Base-by-base conservation (phyloP, 2,113 vertebrate species). In the Caranx ignobilis region DNA sequence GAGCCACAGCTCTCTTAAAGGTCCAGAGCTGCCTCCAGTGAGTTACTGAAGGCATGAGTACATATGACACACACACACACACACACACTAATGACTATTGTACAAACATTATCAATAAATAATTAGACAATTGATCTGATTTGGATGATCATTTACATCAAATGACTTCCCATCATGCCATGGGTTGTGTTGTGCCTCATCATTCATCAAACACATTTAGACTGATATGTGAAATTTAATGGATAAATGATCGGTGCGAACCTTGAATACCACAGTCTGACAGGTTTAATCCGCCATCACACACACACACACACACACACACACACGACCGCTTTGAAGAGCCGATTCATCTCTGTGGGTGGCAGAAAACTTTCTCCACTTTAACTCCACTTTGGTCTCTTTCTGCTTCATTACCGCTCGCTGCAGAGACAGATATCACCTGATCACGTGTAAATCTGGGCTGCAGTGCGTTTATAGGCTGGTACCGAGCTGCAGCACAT, bases 1-100 rank as follows among this genome's bases (percentile, higher is more conserved):
- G 75, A 89, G 65, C 68, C 77, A 26, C n/a, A 35, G 75, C 81
- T 67, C 13, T 81, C 89, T 95, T 95, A 95, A 94, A 94, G 91
- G 68, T 75, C 56, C 80, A 79, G 75, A 5, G 15, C 65, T 2
- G 6, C 47, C 18, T 48, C 41, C 37, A 37, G 11, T 32, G n/a
- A 52, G 16, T 9, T 19, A 12, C 26, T 26, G 26, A 26, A 26
- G 26, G 7, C 11, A 37, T 37, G 35, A 26, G 26, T 37, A 37
- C 35, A 37, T 4, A 37, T 4, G 35, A 37, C n/a, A 37, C 35
- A 37, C 35, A 37, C 7, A 37, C 4, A 37, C 7, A 7, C 4
- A 37, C 7, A 7, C 35, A 37, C 4, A 7, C 4, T 37, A 37
- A 3, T 7, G 4, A 37, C 39, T 41, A 41, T 39, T 39, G 7